Evolutionary conservation across 2,797 vertebrate species (phyloP).

Genomic region (Hyperoplus lanceolatus): DNA sequence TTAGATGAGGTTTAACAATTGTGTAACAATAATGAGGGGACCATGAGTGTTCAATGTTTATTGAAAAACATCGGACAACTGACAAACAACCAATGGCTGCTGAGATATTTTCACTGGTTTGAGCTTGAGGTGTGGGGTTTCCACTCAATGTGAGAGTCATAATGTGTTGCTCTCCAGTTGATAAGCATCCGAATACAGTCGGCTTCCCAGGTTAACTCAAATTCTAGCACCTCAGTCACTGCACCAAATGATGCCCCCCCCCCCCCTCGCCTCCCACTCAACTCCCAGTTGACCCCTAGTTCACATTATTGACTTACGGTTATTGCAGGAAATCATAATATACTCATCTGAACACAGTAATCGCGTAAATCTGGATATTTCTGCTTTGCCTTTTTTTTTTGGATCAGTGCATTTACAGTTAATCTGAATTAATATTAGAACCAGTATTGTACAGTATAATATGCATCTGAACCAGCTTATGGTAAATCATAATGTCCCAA

Average conservation of each 20-base stretch:
- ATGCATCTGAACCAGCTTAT: constrained; percentile 69
- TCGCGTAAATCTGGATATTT: constrained; percentile 43
- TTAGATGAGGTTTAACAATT: background rate
- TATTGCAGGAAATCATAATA: constrained; percentile 65
- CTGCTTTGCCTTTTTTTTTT: constrained; percentile 33
- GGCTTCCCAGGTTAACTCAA: constrained; percentile 53
- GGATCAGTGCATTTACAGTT: constrained; percentile 62
- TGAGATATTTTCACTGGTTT: background rate
- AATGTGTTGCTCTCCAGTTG: background rate
- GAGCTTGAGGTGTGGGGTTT: background rate
- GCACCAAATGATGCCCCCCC: constrained; percentile 41
- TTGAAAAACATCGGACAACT: background rate
- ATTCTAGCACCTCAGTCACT: constrained; percentile 52
- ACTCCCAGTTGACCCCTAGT: constrained; percentile 35
- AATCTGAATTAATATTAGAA: constrained; percentile 71
- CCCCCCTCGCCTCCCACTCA: background rate
- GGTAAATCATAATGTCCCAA: constrained; percentile 72
- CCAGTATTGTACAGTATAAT: constrained; percentile 43
- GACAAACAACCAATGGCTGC: background rate
- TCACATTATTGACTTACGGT: constrained; percentile 67
- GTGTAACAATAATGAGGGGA: background rate
- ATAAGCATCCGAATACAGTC: constrained; percentile 47
- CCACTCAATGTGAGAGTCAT: background rate
- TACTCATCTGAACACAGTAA: constrained; percentile 28
- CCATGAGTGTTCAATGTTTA: background rate